Conservation (phyloP, 2,797 vertebrate species). For the Micromesistius poutassou region DNA sequence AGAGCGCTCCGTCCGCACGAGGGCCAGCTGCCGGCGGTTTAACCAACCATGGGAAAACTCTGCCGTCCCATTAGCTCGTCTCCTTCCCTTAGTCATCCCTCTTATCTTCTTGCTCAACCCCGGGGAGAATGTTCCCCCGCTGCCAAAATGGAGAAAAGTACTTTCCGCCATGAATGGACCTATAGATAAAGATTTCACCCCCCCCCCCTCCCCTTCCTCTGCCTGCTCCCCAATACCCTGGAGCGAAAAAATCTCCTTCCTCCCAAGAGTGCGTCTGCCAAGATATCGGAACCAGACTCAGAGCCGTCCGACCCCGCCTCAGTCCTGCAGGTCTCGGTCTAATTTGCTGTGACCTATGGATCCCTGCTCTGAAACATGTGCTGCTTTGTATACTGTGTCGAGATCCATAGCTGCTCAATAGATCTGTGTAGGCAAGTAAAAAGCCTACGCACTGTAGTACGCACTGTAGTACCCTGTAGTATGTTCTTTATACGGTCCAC, state of each 20-base stretch:
- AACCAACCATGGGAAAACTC: constrained; percentile 62
- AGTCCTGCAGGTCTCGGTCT: constrained; percentile 42
- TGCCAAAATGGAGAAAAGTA: constrained; percentile 56
- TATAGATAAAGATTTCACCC: constrained; percentile 54
- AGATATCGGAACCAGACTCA: constrained; percentile 44
- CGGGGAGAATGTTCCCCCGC: constrained; percentile 29
- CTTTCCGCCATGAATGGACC: constrained; percentile 63
- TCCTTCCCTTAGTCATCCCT: constrained; percentile 67
- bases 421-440: constrained; percentile 9
- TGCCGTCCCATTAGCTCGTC: constrained; percentile 64
- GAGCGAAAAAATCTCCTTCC: constrained; percentile 34
- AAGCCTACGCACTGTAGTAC: not conserved
- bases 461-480: not conserved
- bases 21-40: constrained; percentile 62
- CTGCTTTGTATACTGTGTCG: constrained; percentile 35
- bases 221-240: constrained; percentile 38
- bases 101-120: constrained; percentile 63
- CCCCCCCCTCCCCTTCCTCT: constrained; percentile 27
- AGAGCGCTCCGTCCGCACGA: constrained; percentile 71
- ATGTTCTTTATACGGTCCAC: not conserved
- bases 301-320: constrained; percentile 42
- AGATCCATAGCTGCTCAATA: constrained; percentile 32
- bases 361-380: constrained; percentile 27
- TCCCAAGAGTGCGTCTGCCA: constrained; percentile 38
- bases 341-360: not conserved